These are phyloP conservation scores for Halocynthia aurantium DNA, from an alignment of 23 tunicate species.

Conservation along the genomic window DNA sequence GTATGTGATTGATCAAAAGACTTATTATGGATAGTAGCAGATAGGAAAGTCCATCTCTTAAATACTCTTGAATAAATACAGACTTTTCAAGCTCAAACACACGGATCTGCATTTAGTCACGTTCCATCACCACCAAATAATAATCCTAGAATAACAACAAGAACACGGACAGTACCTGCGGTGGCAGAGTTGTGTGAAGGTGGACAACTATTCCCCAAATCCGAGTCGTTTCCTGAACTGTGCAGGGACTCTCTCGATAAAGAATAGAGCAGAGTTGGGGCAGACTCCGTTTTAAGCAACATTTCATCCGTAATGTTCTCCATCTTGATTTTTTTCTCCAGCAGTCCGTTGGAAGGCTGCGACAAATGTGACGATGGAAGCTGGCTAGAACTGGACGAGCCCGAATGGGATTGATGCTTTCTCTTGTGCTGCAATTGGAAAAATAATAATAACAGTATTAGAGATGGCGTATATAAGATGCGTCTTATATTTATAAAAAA, in stretches of 20 bases:
- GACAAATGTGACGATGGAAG: too few species aligned
- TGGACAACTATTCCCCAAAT: constrained; percentile 11
- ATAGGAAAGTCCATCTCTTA: too few species aligned
- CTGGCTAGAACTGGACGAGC: background rate
- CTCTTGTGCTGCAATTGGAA: background rate
- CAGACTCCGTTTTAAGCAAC: constrained; percentile 12
- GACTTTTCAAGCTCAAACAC: too few species aligned
- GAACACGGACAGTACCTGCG: background rate
- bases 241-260: too few species aligned
- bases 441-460: background rate
- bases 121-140: too few species aligned
- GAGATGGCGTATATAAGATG: background rate
- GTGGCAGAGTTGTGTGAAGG: constrained; percentile 12
- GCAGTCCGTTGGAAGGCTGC: background rate
- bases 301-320: background rate
- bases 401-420: background rate
- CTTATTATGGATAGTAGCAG: too few species aligned
- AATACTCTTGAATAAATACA: too few species aligned
- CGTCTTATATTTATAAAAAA: too few species aligned
- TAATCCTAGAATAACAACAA: too few species aligned
- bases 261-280: background rate
- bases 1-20: too few species aligned
- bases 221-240: background rate
- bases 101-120: too few species aligned
- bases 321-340: constrained; percentile 15